Evolutionary conservation across 1,140 invertebrate species (phyloP).

Genomic region (Parapsyche elsis): DNA sequence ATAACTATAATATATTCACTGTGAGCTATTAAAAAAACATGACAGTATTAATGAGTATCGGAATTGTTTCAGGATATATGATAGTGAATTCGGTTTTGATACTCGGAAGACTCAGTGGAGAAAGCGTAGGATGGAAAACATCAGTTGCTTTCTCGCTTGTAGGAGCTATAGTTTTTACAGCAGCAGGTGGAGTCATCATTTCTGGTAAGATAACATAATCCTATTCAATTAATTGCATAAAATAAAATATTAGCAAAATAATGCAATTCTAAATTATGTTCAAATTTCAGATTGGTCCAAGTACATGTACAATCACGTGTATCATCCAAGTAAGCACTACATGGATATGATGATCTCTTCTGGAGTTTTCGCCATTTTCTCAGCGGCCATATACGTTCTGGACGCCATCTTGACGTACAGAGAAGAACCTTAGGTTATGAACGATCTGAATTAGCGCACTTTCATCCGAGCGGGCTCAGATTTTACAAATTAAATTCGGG

Average conservation of each 20-base stretch:
- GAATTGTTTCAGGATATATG: constrained; percentile 66
- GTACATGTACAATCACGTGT: constrained; percentile 65
- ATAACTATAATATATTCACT: no score
- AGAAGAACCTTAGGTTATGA: constrained; percentile 53
- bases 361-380: constrained; percentile 69
- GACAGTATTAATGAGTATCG: no score
- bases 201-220: constrained; percentile 66
- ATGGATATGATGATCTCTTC: constrained; percentile 71
- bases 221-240: no score
- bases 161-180: constrained; percentile 72
- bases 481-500: not conserved
- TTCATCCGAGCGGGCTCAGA: not conserved
- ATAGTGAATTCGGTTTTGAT: constrained; percentile 74
- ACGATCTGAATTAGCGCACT: not conserved
- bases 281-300: constrained; percentile 57
- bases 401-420: constrained; percentile 69
- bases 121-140: constrained; percentile 74
- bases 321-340: constrained; percentile 69
- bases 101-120: constrained; percentile 70
- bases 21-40: no score
- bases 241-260: no score
- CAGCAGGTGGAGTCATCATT: constrained; percentile 72
- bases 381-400: constrained; percentile 65
- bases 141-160: constrained; percentile 72
- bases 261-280: not conserved